Percentiles rank a stretch among this genome's conserved stretches.
These are phyloP conservation scores for Gasterosteus aculeatus DNA, from an alignment of 2,113 vertebrate species.

Conservation along the genomic window DNA sequence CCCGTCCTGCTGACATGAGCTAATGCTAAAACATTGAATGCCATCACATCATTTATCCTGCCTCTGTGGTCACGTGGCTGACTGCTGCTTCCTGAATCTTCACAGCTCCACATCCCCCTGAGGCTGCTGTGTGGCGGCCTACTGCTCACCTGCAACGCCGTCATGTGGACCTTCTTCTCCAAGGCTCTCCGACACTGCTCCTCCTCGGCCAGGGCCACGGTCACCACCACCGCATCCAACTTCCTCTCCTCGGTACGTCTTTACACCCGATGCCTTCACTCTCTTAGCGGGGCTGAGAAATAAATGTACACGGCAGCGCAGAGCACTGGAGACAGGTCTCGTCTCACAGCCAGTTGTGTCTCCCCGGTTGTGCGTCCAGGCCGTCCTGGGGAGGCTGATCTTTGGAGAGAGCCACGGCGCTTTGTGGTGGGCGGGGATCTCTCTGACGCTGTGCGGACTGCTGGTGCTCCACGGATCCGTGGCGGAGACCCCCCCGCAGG, in stretches of 20 bases:
- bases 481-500: conserved; percentile 33
- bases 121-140: conserved; percentile 78
- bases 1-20: too few species aligned
- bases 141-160: conserved; percentile 83
- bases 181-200: conserved; percentile 89
- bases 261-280: not conserved
- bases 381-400: conserved; percentile 86
- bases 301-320: not conserved
- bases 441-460: conserved; percentile 87
- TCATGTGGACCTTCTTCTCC: conserved; percentile 96
- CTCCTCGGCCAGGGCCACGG: conserved; percentile 88
- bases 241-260: conserved; percentile 90
- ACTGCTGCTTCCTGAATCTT: not conserved
- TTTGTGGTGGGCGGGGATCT: conserved; percentile 91
- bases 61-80: not conserved
- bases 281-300: not conserved
- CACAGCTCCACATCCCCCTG: conserved; percentile 83
- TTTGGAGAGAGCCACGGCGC: conserved; percentile 86
- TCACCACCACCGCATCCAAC: conserved; percentile 89
- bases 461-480: conserved; percentile 82
- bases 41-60: not conserved
- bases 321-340: too few species aligned
- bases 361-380: conserved; percentile 75
- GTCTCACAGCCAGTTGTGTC: not conserved
- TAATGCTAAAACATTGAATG: not conserved